phyloP scores from a whole-genome alignment of 2,888 invertebrate species.

The Blomia tropicalis region DNA sequence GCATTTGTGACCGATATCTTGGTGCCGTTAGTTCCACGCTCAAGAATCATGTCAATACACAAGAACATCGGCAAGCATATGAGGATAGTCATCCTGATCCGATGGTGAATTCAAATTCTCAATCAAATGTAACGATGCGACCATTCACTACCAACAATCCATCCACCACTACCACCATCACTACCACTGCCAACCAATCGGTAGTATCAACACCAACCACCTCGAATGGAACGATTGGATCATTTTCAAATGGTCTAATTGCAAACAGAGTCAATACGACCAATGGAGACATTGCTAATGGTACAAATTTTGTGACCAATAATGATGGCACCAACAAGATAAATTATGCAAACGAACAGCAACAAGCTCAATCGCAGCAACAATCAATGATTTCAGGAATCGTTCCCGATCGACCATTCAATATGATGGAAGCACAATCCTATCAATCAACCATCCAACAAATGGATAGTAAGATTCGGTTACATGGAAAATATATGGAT shows the following conservation, averaged over 20 bases:
- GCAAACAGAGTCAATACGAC: not conserved
- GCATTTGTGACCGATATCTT: slow-evolving; percentile 21
- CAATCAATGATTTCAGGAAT: not conserved
- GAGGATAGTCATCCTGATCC: slow-evolving; percentile 17
- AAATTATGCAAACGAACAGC: not conserved
- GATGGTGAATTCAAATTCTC: no score
- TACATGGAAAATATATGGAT: not conserved
- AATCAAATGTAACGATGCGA: not conserved
- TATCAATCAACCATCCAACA: not conserved
- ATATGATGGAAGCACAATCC: not conserved
- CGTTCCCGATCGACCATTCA: not conserved
- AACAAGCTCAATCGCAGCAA: not conserved
- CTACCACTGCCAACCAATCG: not conserved
- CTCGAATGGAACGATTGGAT: not conserved
- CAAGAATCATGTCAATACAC: slow-evolving; percentile 24
- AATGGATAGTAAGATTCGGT: not conserved
- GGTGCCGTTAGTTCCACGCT: slow-evolving; percentile 23
- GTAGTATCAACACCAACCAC: not conserved
- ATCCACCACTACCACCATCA: not conserved
- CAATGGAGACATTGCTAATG: not conserved
- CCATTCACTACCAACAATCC: not conserved
- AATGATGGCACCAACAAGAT: not conserved
- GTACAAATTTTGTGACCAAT: not conserved
- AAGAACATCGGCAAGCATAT: slow-evolving; percentile 20
- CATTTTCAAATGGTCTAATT: not conserved